These are phyloP conservation scores for Oriolus oriolus DNA, from an alignment of 2,113 vertebrate genomes.

Conservation along the genomic window DNA sequence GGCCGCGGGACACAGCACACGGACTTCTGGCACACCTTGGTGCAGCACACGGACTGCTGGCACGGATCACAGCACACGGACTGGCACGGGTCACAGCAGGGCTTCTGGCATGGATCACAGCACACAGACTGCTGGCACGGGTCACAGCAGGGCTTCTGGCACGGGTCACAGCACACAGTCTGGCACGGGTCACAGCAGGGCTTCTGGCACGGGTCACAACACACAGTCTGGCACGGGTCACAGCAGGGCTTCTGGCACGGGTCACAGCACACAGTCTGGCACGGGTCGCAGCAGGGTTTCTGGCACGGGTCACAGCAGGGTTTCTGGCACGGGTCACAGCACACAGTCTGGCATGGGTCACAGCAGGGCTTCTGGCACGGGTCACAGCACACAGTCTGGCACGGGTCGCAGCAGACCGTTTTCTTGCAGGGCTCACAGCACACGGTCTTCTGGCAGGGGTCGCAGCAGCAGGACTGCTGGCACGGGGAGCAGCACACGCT, in stretches of 20 bases:
- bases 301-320: not conserved
- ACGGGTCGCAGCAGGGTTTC: not conserved
- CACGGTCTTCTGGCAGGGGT: not conserved
- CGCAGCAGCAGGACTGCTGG: not conserved
- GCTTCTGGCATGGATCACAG: not conserved
- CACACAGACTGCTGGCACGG: not conserved
- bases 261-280: not conserved
- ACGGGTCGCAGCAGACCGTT: not conserved
- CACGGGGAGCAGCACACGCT: not conserved
- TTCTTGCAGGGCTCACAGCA: not conserved
- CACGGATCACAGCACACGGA: not conserved
- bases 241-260: not conserved
- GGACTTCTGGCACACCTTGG: conserved; percentile 1
- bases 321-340: not conserved
- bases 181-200: not conserved
- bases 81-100: not conserved
- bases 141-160: not conserved
- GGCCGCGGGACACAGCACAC: not conserved
- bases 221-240: not conserved
- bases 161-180: not conserved
- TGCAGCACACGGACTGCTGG: not conserved
- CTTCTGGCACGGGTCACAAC: not conserved
- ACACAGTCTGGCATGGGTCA: not conserved
- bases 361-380: not conserved
- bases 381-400: not conserved